phyloP scores from a whole-genome alignment of 2,113 vertebrate genomes.

The Eolophus roseicapilla region DNA sequence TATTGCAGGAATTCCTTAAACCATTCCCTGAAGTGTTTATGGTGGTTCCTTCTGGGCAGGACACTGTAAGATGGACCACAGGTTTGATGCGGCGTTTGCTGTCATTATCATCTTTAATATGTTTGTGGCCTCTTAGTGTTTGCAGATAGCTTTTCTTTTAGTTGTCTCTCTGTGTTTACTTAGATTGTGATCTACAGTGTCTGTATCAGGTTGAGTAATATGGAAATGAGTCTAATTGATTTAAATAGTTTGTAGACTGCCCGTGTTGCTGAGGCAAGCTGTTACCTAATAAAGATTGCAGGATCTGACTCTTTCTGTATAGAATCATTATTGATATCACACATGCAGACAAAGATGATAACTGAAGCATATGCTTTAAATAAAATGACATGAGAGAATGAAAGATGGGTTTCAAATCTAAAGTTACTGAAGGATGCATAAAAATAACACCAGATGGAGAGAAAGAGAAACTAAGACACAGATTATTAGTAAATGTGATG shows the following conservation, averaged over 20 bases:
- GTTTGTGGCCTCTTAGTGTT: not conserved
- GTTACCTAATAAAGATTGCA: constrained; percentile 41
- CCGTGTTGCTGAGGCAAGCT: constrained; percentile 30
- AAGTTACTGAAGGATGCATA: not conserved
- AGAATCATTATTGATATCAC: constrained; percentile 43
- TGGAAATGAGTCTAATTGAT: constrained; percentile 39
- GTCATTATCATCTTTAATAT: not conserved
- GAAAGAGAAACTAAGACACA: constrained; percentile 23
- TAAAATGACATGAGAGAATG: constrained; percentile 33
- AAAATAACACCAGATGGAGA: constrained; percentile 50
- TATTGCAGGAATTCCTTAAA: not conserved
- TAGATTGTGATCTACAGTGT: not conserved
- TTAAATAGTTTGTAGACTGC: constrained; percentile 56
- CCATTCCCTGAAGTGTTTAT: not conserved
- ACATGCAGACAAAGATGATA: constrained; percentile 51
- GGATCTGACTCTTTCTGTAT: constrained; percentile 35
- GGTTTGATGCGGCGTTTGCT: fast-evolving
- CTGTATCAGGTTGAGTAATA: constrained; percentile 28
- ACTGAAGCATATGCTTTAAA: constrained; percentile 51
- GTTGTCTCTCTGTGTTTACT: not conserved
- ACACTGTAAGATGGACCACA: fast-evolving
- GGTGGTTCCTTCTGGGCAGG: not conserved
- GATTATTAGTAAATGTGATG: constrained; percentile 6
- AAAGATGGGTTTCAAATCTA: constrained; percentile 37
- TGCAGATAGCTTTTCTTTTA: not conserved